Evolutionary conservation across 2,797 vertebrate species (phyloP), one percentile per base, ranked within the genome.

Genomic region (Notoglanidium macrostoma): DNA sequence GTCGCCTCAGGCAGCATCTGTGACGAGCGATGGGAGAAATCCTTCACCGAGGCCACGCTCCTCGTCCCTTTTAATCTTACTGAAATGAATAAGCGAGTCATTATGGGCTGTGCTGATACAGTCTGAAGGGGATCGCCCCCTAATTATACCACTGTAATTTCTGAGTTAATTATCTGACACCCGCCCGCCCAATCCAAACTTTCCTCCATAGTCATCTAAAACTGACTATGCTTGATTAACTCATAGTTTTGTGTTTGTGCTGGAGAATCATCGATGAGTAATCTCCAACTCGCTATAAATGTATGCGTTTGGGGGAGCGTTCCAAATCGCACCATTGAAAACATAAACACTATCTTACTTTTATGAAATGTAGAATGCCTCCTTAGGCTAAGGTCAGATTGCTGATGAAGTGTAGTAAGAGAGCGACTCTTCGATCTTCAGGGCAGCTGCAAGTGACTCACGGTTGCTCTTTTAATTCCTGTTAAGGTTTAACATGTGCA

Each of bases 81-180:
- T 44, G 85, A 91, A 88, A 90, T 89, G 89, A 91, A 90, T 90
- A 90, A 93, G 88, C 78, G 79, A 91, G 91, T 90, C 91, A 90
- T 91, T 92, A 89, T 85, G 67, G 73, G 86, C 80, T 87, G 74
- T 84, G 87, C 89, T 90, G 87, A 91, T 90, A 90, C 84, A 73
- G 85, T 90, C 90, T 87, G 74, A 89, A 82, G 86, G 89, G 90
- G 88, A 90, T 87, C 84, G 54, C 84, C 89, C 89, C 89, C 90
- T 92, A 93, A 91, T 93, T 92, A 92, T 87, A 87, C 85, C 83
- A 84, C 89, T 88, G 88, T 90, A 86, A 90, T 91, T 92, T 91
- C 90, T 87, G 84, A 91, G 85, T 91, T 91, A 90, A 92, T 93
- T 92, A 91, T 92, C 90, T 91, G 74, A 68, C 68, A 63, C 73